A percentile compares a stretch with the other conserved stretches of the same genome.
Conservation (phyloP, 2,113 vertebrate genomes). For the Puma concolor region DNA sequence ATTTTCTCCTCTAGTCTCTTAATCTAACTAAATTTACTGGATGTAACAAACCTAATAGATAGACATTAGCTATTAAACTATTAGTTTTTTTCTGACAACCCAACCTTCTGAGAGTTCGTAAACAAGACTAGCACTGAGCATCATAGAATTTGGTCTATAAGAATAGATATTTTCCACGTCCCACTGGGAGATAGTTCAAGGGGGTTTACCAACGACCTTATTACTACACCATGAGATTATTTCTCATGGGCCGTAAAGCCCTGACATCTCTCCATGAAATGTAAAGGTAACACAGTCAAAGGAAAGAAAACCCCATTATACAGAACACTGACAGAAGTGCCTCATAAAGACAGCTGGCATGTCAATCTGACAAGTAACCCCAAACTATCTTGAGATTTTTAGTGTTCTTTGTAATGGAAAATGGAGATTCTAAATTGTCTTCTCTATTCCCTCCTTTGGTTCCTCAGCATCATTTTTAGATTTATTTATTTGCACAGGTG, state of each 20-base stretch:
- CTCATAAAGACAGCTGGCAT: not conserved
- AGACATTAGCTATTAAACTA: not conserved
- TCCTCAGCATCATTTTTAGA: not conserved
- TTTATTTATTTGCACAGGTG: not conserved
- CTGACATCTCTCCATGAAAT: not conserved
- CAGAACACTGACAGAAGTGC: not conserved
- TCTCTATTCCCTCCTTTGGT: not conserved
- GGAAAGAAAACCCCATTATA: not conserved
- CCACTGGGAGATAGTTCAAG: not conserved
- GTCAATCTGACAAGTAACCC: not conserved
- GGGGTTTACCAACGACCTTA: not conserved
- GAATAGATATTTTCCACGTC: not conserved
- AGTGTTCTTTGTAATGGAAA: not conserved
- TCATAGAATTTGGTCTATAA: not conserved
- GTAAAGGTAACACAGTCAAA: not conserved
- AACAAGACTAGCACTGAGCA: not conserved
- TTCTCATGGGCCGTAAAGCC: not conserved
- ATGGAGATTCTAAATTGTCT: not conserved
- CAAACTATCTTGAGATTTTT: not conserved
- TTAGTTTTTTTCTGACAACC: not conserved
- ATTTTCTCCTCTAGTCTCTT: conserved; percentile 9
- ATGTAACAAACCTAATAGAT: conserved; percentile 15
- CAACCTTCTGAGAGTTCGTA: not conserved
- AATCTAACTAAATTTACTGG: conserved; percentile 55
- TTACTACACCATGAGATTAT: not conserved